phyloP scores from a whole-genome alignment of 2,888 invertebrate genomes.

The Frankliniella fusca region DNA sequence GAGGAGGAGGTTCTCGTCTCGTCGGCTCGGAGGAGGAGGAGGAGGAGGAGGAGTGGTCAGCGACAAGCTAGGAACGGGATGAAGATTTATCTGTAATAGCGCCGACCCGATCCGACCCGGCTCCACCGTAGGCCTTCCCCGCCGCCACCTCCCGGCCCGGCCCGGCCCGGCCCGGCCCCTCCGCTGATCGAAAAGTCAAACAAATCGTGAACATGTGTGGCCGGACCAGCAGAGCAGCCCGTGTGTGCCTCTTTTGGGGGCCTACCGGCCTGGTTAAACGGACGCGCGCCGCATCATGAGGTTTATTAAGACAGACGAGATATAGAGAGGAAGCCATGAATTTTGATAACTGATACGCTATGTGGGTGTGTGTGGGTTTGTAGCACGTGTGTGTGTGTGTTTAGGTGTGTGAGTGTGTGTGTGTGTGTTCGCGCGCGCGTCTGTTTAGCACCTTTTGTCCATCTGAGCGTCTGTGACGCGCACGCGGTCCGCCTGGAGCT shows the following conservation, averaged over 20 bases:
- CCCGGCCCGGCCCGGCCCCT: background rate
- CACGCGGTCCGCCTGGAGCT: no score
- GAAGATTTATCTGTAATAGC: constrained; percentile 22
- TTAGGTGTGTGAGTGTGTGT: background rate
- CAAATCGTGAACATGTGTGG: constrained; percentile 13
- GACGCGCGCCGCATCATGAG: background rate
- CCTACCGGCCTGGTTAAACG: no score
- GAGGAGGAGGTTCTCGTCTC: background rate
- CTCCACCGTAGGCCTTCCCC: no score
- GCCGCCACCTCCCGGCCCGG: no score
- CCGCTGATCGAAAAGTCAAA: constrained; percentile 19
- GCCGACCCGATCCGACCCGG: background rate
- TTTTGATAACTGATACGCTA: background rate
- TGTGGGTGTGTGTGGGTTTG: background rate
- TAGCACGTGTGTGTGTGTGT: background rate
- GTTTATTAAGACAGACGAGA: background rate
- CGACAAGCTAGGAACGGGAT: constrained; percentile 17
- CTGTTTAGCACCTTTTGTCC: background rate
- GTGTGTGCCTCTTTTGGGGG: background rate
- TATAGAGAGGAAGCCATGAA: background rate
- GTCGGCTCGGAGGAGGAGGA: background rate
- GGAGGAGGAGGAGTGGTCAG: background rate
- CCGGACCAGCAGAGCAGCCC: background rate
- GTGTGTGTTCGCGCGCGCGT: background rate
- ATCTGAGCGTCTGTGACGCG: background rate